Conservation (phyloP, 2,888 invertebrate genomes). For the Andrena praecox region DNA sequence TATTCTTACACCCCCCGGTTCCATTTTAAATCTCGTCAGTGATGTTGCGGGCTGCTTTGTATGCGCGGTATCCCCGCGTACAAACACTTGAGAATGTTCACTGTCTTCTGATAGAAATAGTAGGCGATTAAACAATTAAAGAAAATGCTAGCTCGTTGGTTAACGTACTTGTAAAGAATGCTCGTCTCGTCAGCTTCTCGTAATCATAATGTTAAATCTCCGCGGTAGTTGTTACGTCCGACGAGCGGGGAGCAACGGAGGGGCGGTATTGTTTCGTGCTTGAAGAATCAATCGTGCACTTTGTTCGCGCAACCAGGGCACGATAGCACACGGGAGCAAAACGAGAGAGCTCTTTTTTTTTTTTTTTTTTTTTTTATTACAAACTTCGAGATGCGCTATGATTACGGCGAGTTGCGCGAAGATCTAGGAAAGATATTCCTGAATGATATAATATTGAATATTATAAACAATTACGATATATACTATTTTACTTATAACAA, state of each 20-base stretch:
- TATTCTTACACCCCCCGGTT: conserved; percentile 26
- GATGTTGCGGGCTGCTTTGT: conserved; percentile 15
- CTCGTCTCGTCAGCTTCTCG: conserved; percentile 63
- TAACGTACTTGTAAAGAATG: conserved; percentile 74
- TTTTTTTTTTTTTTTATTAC: conserved; percentile 35
- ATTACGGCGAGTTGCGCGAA: conserved; percentile 70
- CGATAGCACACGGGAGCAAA: conserved; percentile 60
- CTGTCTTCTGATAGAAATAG: conserved; percentile 44
- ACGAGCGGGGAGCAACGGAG: conserved; percentile 11
- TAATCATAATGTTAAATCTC: conserved; percentile 63
- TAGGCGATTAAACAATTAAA: conserved; percentile 50
- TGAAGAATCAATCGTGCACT: conserved; percentile 7
- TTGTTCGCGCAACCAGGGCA: conserved; percentile 54
- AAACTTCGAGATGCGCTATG: conserved; percentile 61
- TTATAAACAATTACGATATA: conserved; percentile 79
- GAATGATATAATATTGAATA: conserved; percentile 75
- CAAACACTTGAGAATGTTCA: conserved; percentile 1
- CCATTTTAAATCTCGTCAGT: conserved; percentile 26
- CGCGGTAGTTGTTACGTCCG: conserved; percentile 23
- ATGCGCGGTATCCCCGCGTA: conserved; percentile 1
- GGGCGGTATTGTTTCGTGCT: conserved; percentile 33
- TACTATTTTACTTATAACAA: conserved; percentile 81
- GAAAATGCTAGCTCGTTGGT: conserved; percentile 24
- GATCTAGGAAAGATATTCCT: conserved; percentile 73
- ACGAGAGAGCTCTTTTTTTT: conserved; percentile 53